Evolutionary conservation across 2,797 vertebrate species (phyloP), one percentile per base, ranked within the genome.

Genomic region (Valencia hispanica): DNA sequence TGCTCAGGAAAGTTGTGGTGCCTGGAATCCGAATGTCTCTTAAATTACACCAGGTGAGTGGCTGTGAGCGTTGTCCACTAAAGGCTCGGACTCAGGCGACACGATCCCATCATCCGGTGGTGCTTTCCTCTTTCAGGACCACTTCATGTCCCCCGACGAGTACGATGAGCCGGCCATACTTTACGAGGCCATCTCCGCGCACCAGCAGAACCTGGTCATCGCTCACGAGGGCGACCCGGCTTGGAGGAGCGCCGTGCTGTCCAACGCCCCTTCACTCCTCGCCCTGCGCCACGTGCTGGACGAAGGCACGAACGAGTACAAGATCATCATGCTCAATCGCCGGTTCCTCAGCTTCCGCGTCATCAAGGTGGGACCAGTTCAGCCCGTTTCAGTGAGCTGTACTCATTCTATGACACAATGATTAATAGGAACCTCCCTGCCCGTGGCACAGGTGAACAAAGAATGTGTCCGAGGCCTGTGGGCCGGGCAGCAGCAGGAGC

Each of bases 11-110:
- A 86, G 98, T 99, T 0, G 98, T 99, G 55, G 98, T 99, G 68
- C 98, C 98, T 81, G 98, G 97, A 89, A 98, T 99, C 86, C 96
- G 98, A 68, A 99, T 99, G 97, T 99, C 98, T 72, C 96, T 99
- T 73, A 99, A 99, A 92, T 91, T 99, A 20, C 98, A 99, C 92
- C 98, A 99, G 97, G 98, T 99, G 93, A 86, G 85, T 12, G 0
- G 30, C 18, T 0, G 30, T 55, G 20, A 27, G 9, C 43, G 3
- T 25, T 43, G 10, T 45, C 47, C 4, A 5, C 27, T 51, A 10
- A 32, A 36, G 34, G 34, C 12, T 71, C 5, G 0, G 5, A 10
- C 25, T 7, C n/a, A n/a, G n/a, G 0, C 2, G 15, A 12, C 50
- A 4, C 4, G 10, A 47, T 41, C 34, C 39, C 39, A 36, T 48